These are phyloP conservation scores for Drosophila orosa DNA, from an alignment of 1,140 invertebrate genomes.

Conservation along the genomic window DNA sequence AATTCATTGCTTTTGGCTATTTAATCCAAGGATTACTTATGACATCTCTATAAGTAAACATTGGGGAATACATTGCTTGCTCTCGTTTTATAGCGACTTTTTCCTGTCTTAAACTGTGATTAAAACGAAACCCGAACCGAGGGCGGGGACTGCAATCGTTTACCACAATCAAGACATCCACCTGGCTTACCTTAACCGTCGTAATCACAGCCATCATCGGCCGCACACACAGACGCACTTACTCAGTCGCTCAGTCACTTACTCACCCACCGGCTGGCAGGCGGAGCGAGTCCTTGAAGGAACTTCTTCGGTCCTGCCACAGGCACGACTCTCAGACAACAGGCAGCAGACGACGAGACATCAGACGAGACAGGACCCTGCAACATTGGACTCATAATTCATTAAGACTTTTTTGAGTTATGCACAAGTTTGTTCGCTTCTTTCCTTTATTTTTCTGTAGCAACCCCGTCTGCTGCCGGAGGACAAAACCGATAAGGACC, in stretches of 20 bases:
- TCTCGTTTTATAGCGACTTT: neutral
- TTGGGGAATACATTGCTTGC: neutral
- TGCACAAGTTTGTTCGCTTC: conserved; percentile 65
- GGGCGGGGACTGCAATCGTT: conserved; percentile 27
- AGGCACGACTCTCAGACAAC: conserved; percentile 30
- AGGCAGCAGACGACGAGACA: conserved; percentile 47
- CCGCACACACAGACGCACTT: conserved; percentile 28
- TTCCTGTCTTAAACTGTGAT: conserved; percentile 1
- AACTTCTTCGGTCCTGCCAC: conserved; percentile 43
- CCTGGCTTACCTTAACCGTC: conserved; percentile 33
- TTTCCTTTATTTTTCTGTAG: conserved; percentile 31
- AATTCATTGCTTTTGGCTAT: neutral
- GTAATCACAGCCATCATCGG: conserved; percentile 55
- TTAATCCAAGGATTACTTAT: conserved; percentile 1
- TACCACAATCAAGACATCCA: conserved; percentile 36
- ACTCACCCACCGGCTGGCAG: conserved; percentile 1
- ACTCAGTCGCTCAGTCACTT: conserved; percentile 4
- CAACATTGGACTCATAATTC: conserved; percentile 68
- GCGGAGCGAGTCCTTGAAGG: conserved; percentile 37
- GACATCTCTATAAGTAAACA: neutral
- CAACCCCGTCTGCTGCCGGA: conserved; percentile 64
- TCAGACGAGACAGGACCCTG: conserved; percentile 45
- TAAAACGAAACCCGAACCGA: conserved; percentile 1
- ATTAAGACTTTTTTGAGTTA: conserved; percentile 79
- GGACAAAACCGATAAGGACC: conserved; percentile 71